A percentile compares a stretch with the other conserved stretches of the same genome.
phyloP scores from a whole-genome alignment of 1,140 invertebrate genomes.

The Caenorhabditis brenneri region DNA sequence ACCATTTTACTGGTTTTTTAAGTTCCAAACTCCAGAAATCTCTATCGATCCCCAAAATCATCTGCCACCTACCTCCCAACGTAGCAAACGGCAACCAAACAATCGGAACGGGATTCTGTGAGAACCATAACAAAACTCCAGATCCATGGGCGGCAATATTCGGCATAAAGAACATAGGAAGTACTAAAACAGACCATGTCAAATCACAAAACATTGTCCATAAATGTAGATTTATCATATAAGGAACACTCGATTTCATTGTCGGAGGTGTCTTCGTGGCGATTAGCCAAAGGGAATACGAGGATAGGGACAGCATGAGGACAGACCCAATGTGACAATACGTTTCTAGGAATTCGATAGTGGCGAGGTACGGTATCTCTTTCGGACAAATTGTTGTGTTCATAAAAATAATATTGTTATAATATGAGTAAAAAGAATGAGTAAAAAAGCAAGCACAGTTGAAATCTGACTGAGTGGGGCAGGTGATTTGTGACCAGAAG shows the following conservation, averaged over 20 bases:
- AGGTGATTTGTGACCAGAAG: no score
- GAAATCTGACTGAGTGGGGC: no score
- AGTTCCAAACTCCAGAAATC: no score
- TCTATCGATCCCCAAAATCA: no score
- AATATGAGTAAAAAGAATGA: no score
- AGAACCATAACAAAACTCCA: not conserved
- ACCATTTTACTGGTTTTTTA: no score
- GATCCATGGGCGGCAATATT: not conserved
- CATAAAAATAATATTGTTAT: no score
- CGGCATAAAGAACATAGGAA: constrained; percentile 15
- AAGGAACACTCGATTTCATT: constrained; percentile 3
- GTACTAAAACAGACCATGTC: not conserved
- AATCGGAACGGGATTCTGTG: not conserved
- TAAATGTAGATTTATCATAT: constrained; percentile 8
- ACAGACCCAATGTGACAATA: not conserved
- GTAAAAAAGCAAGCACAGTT: no score
- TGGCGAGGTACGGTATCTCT: not conserved
- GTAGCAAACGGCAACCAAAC: not conserved
- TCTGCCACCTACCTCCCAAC: no score
- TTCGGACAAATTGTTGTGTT: not conserved
- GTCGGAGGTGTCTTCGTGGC: not conserved
- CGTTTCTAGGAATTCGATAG: not conserved
- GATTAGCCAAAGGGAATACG: not conserved
- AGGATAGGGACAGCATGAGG: not conserved
- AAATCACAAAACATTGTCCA: not conserved